These are phyloP conservation scores for Mactromeris polynyma DNA, from an alignment of 2,888 invertebrate species.

Conservation along the genomic window DNA sequence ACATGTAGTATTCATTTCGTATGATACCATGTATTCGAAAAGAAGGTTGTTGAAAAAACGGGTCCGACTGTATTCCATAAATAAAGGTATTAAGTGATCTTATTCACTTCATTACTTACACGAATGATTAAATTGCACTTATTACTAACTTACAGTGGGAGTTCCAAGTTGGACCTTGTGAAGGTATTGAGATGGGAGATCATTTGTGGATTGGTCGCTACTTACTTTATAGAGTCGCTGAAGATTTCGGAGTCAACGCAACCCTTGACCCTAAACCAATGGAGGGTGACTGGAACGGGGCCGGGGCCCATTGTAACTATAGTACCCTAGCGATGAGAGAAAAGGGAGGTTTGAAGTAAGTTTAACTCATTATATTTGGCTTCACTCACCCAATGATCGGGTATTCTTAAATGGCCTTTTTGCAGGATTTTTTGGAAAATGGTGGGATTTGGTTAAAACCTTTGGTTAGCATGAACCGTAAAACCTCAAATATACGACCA, in stretches of 20 bases:
- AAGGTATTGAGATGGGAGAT: slow-evolving; percentile 91
- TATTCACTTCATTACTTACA: too few relatives aligned
- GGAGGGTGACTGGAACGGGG: slow-evolving; percentile 87
- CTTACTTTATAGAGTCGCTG: slow-evolving; percentile 88
- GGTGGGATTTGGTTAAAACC: too few relatives aligned
- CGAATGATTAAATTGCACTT: too few relatives aligned
- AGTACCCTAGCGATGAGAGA: slow-evolving; percentile 97
- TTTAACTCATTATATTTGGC: not conserved
- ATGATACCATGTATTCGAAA: too few relatives aligned
- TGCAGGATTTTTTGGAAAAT: too few relatives aligned
- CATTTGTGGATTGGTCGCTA: slow-evolving; percentile 88
- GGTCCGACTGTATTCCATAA: too few relatives aligned
- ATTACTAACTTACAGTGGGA: slow-evolving; percentile 81
- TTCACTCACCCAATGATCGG: not conserved
- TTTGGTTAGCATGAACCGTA: too few relatives aligned
- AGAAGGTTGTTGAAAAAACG: too few relatives aligned
- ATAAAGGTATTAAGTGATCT: too few relatives aligned
- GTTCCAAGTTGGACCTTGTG: slow-evolving; percentile 95
- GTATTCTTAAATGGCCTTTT: not conserved
- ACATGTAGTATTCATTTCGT: too few relatives aligned
- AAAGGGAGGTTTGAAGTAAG: slow-evolving; percentile 84
- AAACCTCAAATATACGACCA: too few relatives aligned
- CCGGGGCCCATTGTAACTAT: slow-evolving; percentile 98
- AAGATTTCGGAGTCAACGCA: slow-evolving; percentile 88
- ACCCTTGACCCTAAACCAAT: slow-evolving; percentile 89